Evolutionary conservation across 2,888 invertebrate genomes (phyloP), one percentile per base, ranked within the genome.

Genomic region (Julus scandinavius): DNA sequence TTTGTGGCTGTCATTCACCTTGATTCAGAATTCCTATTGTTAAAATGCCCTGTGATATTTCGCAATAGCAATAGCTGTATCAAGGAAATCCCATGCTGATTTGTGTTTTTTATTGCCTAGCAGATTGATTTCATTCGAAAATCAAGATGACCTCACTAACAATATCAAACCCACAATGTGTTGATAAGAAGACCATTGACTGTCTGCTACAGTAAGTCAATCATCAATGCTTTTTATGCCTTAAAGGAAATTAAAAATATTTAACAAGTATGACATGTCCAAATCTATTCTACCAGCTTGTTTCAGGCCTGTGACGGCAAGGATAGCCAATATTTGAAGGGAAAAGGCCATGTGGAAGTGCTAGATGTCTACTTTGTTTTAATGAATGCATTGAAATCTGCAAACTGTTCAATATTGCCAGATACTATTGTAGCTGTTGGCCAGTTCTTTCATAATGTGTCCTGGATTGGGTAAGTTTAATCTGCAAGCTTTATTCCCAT

Each of bases 311-410:
- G 80, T 13, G 80, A 80, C 38, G 38, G 80, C 80, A 80, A 80
- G 38, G 80, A 80, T 38, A 38, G 13, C 38, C 13, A 80, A 15
- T 80, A 80, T 29, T 38, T 80, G 11, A 38, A 11, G 13, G 80
- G 38, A 80, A 80, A 80, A 80, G 80, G 80, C 13, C 80, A 38
- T 1, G 38, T 80, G 3, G 29, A 80, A 80, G 13, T 38, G 13
- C 2, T 38, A 9, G 80, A 80, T 80, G 38, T 80, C 80, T 80
- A 80, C 80, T 80, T 13, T 2, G 80, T 80, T 38, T 80, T 80
- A 80, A 80, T 80, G 80, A 80, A 80, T 80, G 11, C 80, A 3
- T 38, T 80, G 80, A 80, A 80, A 38, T 80, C 38, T 80, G 38
- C 11, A 0, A 38, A 80, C 80, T 2, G 13, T 80, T 9, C 38